Evolutionary conservation across 2,797 vertebrate genomes (phyloP).

Genomic region (Argya squamiceps): DNA sequence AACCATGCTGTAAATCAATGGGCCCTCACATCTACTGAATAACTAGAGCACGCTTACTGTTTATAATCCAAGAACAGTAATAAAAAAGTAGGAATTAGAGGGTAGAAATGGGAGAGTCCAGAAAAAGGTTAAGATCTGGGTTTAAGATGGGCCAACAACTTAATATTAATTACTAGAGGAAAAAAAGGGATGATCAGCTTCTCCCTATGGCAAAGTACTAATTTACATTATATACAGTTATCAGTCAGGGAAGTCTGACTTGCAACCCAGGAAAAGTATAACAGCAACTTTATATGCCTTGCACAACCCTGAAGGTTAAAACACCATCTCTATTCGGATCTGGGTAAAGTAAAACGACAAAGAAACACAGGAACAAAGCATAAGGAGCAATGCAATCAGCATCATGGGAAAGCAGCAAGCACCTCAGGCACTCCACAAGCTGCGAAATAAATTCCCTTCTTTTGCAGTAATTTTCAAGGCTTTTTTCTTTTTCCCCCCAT

Average conservation of each 20-base stretch:
- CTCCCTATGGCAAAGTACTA: background rate
- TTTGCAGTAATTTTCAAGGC: background rate
- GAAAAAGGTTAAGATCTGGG: background rate
- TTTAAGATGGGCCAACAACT: background rate
- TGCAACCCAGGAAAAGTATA: background rate
- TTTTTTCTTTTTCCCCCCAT: fast-evolving
- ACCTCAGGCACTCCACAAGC: background rate
- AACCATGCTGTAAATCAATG: background rate
- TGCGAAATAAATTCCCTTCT: background rate
- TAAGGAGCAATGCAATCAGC: background rate
- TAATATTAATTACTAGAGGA: background rate
- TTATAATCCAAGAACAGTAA: background rate
- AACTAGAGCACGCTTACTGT: background rate
- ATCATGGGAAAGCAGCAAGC: background rate
- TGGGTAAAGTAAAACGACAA: background rate
- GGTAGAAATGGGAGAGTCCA: background rate
- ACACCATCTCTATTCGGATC: background rate
- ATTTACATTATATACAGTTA: background rate
- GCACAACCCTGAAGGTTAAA: background rate
- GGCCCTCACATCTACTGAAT: background rate
- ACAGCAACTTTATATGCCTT: background rate
- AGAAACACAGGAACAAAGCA: background rate
- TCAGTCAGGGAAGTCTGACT: background rate
- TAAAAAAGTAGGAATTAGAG: background rate
- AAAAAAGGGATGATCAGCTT: background rate